These are phyloP conservation scores for Aquatica leii DNA, from an alignment of 2,888 invertebrate genomes.

Conservation along the genomic window DNA sequence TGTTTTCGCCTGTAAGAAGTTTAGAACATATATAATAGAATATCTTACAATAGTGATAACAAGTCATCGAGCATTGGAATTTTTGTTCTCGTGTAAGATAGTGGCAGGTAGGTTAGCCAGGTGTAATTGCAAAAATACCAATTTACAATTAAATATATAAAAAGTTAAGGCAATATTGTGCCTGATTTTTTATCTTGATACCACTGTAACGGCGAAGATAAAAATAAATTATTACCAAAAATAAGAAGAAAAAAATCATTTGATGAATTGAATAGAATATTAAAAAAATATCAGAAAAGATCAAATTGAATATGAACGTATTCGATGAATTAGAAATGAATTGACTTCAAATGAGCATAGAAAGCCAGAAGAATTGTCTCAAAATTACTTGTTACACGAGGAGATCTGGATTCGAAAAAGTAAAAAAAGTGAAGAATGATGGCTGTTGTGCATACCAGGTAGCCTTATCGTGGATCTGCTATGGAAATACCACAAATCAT, in stretches of 20 bases:
- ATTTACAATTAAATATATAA: constrained; percentile 13
- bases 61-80: constrained; percentile 19
- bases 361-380: background rate
- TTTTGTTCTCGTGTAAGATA: constrained; percentile 17
- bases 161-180: constrained; percentile 12
- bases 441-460: background rate
- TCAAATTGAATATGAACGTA: background rate
- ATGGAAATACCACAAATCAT: background rate
- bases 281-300: background rate
- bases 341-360: background rate
- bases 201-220: background rate
- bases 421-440: constrained; percentile 10
- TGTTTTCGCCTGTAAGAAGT: constrained; percentile 20
- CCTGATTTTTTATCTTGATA: constrained; percentile 17
- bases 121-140: constrained; percentile 17
- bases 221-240: background rate
- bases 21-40: constrained; percentile 9
- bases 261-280: background rate
- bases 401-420: background rate
- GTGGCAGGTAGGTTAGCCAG: constrained; percentile 3
- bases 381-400: background rate
- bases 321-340: background rate
- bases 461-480: background rate
- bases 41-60: background rate
- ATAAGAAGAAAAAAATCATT: no score